Evolutionary conservation across 2,113 vertebrate genomes (phyloP), one percentile per base, ranked within the genome.

Genomic region (Notarius lentiginosus): DNA sequence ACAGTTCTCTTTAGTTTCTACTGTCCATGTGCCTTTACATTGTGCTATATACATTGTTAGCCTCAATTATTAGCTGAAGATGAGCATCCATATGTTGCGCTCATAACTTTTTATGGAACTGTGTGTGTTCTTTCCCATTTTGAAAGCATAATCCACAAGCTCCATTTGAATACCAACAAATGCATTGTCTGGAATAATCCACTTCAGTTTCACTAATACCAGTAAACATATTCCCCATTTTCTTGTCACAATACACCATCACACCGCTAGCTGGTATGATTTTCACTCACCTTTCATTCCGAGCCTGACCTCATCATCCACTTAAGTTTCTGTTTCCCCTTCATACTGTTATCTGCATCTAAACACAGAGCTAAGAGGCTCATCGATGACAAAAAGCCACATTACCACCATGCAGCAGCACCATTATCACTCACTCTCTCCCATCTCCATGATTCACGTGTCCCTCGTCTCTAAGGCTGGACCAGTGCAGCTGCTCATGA

Each of bases 361-460:
- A 72, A 80, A 84, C 27, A 84, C 76, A 30, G 51, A 56, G 34
- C 79, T 55, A 68, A 87, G 63, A 86, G 70, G 56, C 83, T 89
- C 56, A 83, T 85, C 70, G 55, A 86, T 79, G 84, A 80, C 72
- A n/a, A 73, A 49, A 24, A 83, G 22, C 61, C 24, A 72, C 79
- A 72, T 85, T 70, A 85, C 89, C 7, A 22, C 63, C 70, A 63
- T 86, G 70, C 86, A 79, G 30, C 61, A 47, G 11, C 1, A 7
- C 89, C 73, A 89, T 89, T 86, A 87, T 87, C 84, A 87, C 87
- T 85, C 82, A 73, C 79, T 72, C 65, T 72, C 22, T 76, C 82
- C 87, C 88, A 88, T 90, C 73, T 86, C 79, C 82, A 73, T 80
- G 53, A 76, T 83, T 58, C 53, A 61, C 17, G 1, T 34, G 55